Evolutionary conservation across 2,797 vertebrate species (phyloP).

Genomic region (Malurus splendens): DNA sequence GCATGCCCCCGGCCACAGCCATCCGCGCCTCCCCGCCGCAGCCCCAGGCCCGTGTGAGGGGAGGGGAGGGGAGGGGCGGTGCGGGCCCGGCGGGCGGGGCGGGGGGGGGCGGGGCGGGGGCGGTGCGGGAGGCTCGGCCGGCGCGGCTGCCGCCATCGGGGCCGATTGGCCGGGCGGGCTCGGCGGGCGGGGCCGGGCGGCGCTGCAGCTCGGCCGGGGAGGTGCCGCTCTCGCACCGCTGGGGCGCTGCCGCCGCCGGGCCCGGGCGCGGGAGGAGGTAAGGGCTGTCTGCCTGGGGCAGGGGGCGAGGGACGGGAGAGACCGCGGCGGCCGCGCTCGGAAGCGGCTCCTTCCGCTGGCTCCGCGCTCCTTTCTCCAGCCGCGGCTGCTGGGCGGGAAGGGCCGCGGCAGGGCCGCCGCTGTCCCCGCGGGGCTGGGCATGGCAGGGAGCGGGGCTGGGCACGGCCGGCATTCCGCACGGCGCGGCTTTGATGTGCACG

Average conservation of each 20-base stretch:
- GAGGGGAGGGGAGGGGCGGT: too few species aligned
- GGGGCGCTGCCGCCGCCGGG: not conserved
- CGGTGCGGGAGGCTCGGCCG: not conserved
- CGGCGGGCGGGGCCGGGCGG: not conserved
- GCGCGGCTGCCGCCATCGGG: not conserved
- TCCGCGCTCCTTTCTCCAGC: not conserved
- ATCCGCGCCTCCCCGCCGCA: rapidly evolving
- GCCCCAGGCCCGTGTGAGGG: not conserved
- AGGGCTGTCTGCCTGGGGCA: not conserved
- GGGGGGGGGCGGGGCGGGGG: not conserved
- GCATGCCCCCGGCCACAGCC: not conserved
- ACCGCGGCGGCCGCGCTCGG: not conserved
- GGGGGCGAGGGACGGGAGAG: too few species aligned
- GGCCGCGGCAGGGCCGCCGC: not conserved
- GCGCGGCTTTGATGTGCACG: rapidly evolving
- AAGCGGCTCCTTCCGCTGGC: not conserved
- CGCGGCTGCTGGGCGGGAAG: not conserved
- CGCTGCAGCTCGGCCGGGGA: not conserved
- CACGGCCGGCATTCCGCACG: not conserved
- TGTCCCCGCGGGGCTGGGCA: not conserved
- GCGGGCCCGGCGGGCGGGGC: not conserved
- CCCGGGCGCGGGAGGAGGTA: not conserved
- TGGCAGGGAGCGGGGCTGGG: not conserved
- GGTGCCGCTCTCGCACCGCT: not conserved
- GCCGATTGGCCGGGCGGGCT: not conserved